Base-by-base conservation (phyloP, 2,113 vertebrate species). In the Lepisosteus osseus region DNA sequence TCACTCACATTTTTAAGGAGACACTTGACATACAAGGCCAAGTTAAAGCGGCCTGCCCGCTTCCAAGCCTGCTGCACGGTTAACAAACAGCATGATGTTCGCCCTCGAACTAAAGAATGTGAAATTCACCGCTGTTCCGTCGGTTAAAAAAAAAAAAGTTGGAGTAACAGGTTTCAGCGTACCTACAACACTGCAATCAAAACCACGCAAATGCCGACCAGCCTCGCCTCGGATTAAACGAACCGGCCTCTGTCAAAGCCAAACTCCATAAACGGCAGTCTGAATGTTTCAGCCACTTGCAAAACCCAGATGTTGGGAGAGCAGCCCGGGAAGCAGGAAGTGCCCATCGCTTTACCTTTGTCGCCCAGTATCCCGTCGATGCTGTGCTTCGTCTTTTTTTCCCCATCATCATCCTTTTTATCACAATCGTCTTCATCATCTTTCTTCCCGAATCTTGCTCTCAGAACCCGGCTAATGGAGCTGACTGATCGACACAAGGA, bases 371-470 rank as follows among this genome's bases (percentile, higher is more conserved):
- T 99, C 83, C 97, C 97, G 13, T 99, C 97, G 78, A 99, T 99
- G 89, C 97, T 99, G 89, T 99, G 97, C 78, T 99, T 99, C 84
- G 97, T 95, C 83, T 98, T 99, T 88, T 98, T 99, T 86, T 98
- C 97, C n/a, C 95, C 93, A 4, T 99, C 97, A 69, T 99, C 97
- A 77, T 99, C 97, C 80, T 99, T 99, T 88, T 99, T 99, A 84
- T 99, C 96, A 14, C 92, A 94, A 29, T 98, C 97, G 80, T 93
- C 93, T 42, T 98, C 97, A 72, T 98, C 97, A 89, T 99, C 97
- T 84, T 96, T 99, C 93, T 98, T 98, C 92, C 97, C 97, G 93
- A 99, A 99, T 86, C 97, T 97, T 91, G 98, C 97, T 91, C 97
- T 94, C 89, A 99, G 95, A 89, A 99, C 97, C 59, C 97, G 96